Conservation (phyloP, 1,140 invertebrate species). For the Heterodera carotae region DNA sequence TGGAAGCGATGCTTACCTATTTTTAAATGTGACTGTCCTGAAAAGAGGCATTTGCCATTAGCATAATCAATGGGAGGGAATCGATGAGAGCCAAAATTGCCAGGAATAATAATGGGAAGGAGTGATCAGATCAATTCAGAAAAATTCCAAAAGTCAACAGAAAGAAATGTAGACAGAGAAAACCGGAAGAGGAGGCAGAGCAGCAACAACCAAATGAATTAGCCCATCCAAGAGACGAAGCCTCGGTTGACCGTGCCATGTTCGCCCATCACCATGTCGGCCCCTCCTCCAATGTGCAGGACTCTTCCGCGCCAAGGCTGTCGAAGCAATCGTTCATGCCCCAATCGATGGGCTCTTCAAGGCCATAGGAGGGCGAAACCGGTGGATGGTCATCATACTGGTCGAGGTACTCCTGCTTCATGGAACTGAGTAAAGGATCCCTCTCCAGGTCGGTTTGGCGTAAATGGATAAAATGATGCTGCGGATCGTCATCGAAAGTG, state of each 20-base stretch:
- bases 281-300: not conserved
- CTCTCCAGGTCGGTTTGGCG: not conserved
- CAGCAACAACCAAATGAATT: not conserved
- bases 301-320: not conserved
- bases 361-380: not conserved
- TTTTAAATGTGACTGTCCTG: not conserved
- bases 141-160: not conserved
- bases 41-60: not conserved
- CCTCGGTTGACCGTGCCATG: not conserved
- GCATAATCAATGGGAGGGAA: slow-evolving; percentile 2
- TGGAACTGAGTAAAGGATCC: not conserved
- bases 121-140: not conserved
- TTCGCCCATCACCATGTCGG: not conserved
- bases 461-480: not conserved
- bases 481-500: not conserved
- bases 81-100: not conserved
- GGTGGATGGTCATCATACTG: not conserved
- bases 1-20: not conserved
- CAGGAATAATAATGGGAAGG: not conserved
- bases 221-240: not conserved
- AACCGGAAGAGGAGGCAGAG: not conserved
- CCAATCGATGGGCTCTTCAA: not conserved
- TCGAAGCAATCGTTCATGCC: not conserved
- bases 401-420: not conserved
- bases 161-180: not conserved